Evolutionary conservation across 1,140 invertebrate species (phyloP).

Genomic region (Teleogryllus occipitalis): DNA sequence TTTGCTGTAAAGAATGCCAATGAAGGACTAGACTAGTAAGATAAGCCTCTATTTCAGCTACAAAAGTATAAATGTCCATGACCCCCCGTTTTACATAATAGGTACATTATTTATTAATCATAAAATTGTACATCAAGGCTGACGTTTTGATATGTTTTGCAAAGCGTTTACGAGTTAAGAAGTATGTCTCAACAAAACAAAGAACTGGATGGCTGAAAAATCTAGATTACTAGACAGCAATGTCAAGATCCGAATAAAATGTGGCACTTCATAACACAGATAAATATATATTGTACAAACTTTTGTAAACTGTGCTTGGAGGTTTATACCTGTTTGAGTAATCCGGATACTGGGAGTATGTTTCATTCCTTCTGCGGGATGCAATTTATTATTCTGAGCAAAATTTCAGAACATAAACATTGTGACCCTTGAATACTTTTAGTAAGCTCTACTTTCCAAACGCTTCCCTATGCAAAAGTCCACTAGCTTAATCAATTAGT

Average conservation of each 20-base stretch:
- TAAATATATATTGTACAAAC: background rate
- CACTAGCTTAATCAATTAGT: background rate
- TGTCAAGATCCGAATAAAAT: background rate
- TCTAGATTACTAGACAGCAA: too few relatives aligned
- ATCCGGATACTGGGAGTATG: background rate
- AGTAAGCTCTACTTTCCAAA: background rate
- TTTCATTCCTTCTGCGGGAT: background rate
- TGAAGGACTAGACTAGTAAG: background rate
- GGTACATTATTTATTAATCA: background rate
- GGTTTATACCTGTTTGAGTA: background rate
- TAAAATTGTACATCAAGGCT: background rate
- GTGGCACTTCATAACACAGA: background rate
- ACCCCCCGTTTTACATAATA: background rate
- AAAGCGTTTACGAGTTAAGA: background rate
- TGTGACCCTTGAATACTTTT: background rate
- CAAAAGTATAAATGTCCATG: background rate
- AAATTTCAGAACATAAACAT: background rate
- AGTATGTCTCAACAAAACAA: too few relatives aligned
- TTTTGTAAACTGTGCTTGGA: background rate
- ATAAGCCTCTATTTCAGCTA: background rate
- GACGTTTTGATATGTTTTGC: background rate
- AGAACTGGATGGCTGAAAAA: too few relatives aligned
- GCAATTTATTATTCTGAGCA: background rate
- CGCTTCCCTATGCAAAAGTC: background rate
- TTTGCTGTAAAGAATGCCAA: background rate